Conservation (phyloP, 2,797 vertebrate species). For the Pampus argenteus region DNA sequence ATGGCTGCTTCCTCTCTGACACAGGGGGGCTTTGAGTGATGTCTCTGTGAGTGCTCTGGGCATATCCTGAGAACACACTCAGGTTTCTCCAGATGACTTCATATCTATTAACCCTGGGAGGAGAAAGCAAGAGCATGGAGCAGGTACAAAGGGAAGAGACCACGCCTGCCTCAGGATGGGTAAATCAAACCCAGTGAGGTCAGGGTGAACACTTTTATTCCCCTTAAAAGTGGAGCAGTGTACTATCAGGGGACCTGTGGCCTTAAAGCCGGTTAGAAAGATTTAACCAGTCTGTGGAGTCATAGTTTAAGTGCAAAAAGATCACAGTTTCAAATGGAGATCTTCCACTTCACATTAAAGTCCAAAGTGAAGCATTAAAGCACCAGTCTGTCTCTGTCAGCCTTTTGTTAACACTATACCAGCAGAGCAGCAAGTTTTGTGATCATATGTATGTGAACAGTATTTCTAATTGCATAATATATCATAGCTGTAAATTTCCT, state of each 20-base stretch:
- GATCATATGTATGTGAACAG: slow-evolving; percentile 58
- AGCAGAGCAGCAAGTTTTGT: slow-evolving; percentile 25
- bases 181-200: slow-evolving; percentile 83
- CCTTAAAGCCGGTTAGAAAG: slow-evolving; percentile 62
- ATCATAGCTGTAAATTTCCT: slow-evolving; percentile 84
- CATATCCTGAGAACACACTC: slow-evolving; percentile 79
- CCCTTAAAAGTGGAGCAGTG: slow-evolving; percentile 78
- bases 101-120: slow-evolving; percentile 85
- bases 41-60: slow-evolving; percentile 81
- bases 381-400: slow-evolving; percentile 42
- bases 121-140: slow-evolving; percentile 67
- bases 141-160: slow-evolving; percentile 77
- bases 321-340: slow-evolving; percentile 58
- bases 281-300: slow-evolving; percentile 75
- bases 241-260: slow-evolving; percentile 72
- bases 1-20: slow-evolving; percentile 76
- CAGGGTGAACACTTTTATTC: slow-evolving; percentile 83
- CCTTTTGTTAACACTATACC: slow-evolving; percentile 26
- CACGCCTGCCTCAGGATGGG: slow-evolving; percentile 75
- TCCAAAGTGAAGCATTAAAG: slow-evolving; percentile 47
- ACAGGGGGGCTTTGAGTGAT: slow-evolving; percentile 77
- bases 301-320: slow-evolving; percentile 63
- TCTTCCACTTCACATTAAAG: slow-evolving; percentile 57
- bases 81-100: slow-evolving; percentile 85
- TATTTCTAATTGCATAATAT: slow-evolving; percentile 85